phyloP scores from a whole-genome alignment of 64 coral and sea anemone species.

The Acropora tenuis region DNA sequence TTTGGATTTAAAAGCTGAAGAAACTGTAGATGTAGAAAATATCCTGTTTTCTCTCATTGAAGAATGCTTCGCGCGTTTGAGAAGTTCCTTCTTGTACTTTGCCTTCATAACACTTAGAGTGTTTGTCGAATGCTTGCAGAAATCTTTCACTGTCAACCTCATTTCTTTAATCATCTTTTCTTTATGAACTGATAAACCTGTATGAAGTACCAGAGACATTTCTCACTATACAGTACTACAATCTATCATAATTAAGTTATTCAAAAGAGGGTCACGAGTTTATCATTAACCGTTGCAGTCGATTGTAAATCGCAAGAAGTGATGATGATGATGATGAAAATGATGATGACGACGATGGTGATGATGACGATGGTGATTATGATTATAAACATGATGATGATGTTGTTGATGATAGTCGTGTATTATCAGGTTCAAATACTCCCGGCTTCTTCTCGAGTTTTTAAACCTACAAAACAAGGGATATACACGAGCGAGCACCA shows the following conservation, averaged over 20 bases:
- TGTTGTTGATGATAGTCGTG: not conserved
- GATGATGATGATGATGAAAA: not conserved
- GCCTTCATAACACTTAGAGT: not conserved
- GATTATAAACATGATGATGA: not conserved
- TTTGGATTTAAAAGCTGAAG: not conserved
- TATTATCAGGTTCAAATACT: not conserved
- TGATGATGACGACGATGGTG: not conserved
- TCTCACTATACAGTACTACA: not conserved
- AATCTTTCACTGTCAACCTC: slow-evolving; percentile 6
- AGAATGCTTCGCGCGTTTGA: not conserved
- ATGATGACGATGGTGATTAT: not conserved
- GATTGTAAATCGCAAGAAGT: not conserved
- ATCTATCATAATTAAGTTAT: not conserved
- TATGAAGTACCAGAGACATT: not conserved
- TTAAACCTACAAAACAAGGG: not conserved
- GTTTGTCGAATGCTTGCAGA: not conserved
- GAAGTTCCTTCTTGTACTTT: not conserved
- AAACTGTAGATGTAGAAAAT: not conserved
- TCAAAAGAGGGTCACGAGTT: not conserved
- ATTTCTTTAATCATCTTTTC: slow-evolving; percentile 29
- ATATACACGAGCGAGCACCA: not conserved
- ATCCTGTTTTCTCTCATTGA: not conserved
- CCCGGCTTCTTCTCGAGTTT: not conserved
- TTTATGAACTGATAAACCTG: slow-evolving; percentile 2
- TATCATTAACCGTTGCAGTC: not conserved